phyloP scores from a whole-genome alignment of 2,797 vertebrate species.

The Sebastes trivittatus region DNA sequence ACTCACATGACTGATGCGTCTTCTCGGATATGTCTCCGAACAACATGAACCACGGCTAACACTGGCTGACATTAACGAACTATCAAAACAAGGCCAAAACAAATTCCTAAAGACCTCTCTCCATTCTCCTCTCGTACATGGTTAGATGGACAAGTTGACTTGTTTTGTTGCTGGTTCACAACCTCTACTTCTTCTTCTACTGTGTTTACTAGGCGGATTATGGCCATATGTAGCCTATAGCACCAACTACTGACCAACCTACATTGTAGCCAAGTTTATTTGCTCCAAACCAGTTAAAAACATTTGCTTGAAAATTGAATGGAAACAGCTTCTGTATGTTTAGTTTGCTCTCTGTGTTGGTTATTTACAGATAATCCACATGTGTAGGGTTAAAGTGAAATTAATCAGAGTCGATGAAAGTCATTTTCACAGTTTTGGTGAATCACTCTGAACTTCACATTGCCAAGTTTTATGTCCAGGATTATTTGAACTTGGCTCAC shows the following conservation, averaged over 20 bases:
- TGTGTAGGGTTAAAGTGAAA: background rate
- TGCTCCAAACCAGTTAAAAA: too few relatives aligned
- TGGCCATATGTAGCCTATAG: too few relatives aligned
- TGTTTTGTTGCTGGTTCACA: too few relatives aligned
- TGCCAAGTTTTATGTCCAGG: background rate
- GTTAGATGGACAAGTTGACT: background rate
- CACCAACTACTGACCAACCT: too few relatives aligned
- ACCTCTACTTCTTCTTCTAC: background rate
- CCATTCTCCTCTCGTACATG: background rate
- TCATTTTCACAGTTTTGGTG: background rate
- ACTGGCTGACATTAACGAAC: background rate
- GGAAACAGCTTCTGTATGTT: too few relatives aligned
- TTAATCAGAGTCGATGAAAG: background rate
- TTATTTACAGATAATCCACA: too few relatives aligned
- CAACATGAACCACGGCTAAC: background rate
- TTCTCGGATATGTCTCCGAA: background rate
- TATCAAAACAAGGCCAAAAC: background rate
- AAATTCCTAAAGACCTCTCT: background rate
- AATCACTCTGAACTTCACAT: background rate
- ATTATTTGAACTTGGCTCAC: background rate
- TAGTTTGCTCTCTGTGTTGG: background rate
- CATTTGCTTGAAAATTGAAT: too few relatives aligned
- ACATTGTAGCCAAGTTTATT: too few relatives aligned
- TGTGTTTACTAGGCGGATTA: too few relatives aligned
- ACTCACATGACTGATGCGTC: background rate